phyloP scores from a whole-genome alignment of 2,888 invertebrate genomes.

The Caenorhabditis drosophilae region DNA sequence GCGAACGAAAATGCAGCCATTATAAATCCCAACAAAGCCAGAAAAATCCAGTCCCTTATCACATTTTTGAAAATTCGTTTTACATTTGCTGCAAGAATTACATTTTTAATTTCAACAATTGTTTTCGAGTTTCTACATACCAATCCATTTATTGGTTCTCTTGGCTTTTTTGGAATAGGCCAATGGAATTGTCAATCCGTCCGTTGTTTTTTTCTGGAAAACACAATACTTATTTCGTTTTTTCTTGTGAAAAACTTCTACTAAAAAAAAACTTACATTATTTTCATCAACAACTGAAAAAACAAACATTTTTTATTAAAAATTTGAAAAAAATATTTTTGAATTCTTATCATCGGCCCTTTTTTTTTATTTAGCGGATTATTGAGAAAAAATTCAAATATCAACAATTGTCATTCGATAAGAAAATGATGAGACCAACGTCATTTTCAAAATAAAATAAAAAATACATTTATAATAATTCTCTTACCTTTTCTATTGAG shows the following conservation, averaged over 20 bases:
- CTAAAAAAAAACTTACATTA: background rate
- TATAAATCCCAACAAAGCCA: constrained; percentile 71
- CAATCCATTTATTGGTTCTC: background rate
- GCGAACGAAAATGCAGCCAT: constrained; percentile 69
- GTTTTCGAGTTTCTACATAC: background rate
- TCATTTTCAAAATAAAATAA: too few species aligned
- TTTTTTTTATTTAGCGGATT: background rate
- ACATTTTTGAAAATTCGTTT: constrained; percentile 25
- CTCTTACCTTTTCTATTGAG: too few species aligned
- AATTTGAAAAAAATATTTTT: too few species aligned
- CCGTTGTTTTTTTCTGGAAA: constrained; percentile 28
- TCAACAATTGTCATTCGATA: background rate
- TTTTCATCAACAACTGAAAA: background rate
- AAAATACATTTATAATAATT: too few species aligned
- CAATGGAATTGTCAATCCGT: constrained; percentile 27
- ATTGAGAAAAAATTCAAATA: constrained; percentile 8
- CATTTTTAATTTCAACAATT: background rate
- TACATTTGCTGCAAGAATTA: background rate
- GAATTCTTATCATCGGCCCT: too few species aligned
- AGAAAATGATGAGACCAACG: too few species aligned
- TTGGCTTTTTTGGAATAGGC: constrained; percentile 11
- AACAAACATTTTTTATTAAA: constrained; percentile 4
- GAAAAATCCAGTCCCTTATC: constrained; percentile 71
- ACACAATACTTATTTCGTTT: background rate
- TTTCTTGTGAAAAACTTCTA: background rate